A percentile compares a stretch with the other conserved stretches of the same genome.
Evolutionary conservation across 2,888 invertebrate species (phyloP).

Genomic region (Ceriagrion tenellum): DNA sequence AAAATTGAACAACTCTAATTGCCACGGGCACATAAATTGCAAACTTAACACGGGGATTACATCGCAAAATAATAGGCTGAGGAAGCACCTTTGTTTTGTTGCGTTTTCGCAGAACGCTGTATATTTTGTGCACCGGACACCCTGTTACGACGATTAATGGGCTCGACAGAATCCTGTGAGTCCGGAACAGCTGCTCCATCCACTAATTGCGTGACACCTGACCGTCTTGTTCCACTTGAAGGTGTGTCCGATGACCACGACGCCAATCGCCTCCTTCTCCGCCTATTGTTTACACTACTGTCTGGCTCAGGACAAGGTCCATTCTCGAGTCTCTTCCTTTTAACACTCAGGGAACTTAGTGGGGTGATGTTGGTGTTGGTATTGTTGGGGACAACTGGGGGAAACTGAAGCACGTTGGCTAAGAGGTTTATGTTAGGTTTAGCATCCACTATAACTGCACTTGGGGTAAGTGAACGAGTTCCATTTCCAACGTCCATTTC

Average conservation of each 20-base stretch:
- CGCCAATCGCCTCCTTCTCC: constrained; percentile 68
- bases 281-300: constrained; percentile 50
- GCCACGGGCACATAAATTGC: constrained; percentile 9
- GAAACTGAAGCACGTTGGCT: constrained; percentile 21
- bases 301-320: constrained; percentile 54
- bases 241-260: constrained; percentile 70
- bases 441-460: constrained; percentile 49
- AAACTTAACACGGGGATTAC: background rate
- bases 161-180: constrained; percentile 47
- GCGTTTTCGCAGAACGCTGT: constrained; percentile 55
- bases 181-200: constrained; percentile 64
- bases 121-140: constrained; percentile 13
- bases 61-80: background rate
- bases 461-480: constrained; percentile 47
- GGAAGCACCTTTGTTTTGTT: constrained; percentile 60
- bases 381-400: constrained; percentile 24
- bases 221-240: constrained; percentile 56
- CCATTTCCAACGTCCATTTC: constrained; percentile 58
- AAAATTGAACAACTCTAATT: constrained; percentile 4
- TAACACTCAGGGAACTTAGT: constrained; percentile 41
- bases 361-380: constrained; percentile 34
- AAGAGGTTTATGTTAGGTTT: constrained; percentile 49
- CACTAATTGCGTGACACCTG: constrained; percentile 55
- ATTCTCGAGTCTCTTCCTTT: constrained; percentile 59
- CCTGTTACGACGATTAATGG: constrained; percentile 40